A percentile compares a stretch with the other conserved stretches of the same genome.
phyloP scores from a whole-genome alignment of 2,888 invertebrate species.

The Arge pagana region DNA sequence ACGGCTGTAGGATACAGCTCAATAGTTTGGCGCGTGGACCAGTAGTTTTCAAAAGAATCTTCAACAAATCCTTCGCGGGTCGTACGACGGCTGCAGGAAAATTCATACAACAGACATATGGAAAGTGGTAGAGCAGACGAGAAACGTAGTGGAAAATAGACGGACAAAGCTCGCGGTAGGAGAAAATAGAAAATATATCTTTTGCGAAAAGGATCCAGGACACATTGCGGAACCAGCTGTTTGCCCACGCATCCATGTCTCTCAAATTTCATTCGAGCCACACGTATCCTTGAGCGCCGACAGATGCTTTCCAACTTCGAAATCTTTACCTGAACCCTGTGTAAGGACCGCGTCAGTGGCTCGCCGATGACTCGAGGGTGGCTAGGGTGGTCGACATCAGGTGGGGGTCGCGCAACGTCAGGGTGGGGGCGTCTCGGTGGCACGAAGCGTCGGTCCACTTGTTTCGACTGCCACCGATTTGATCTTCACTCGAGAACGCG shows the following conservation, averaged over 20 bases:
- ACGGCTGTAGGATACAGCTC: too few relatives aligned
- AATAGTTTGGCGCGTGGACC: too few relatives aligned
- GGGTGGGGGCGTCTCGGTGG: constrained; percentile 38
- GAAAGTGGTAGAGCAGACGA: too few relatives aligned
- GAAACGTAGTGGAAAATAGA: too few relatives aligned
- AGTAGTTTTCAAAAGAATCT: too few relatives aligned
- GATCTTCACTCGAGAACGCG: constrained; percentile 52
- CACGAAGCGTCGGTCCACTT: constrained; percentile 42
- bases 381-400: not conserved
- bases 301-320: not conserved
- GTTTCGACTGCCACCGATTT: constrained; percentile 38
- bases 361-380: not conserved
- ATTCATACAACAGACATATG: too few relatives aligned
- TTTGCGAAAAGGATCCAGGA: not conserved
- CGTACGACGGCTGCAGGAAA: too few relatives aligned
- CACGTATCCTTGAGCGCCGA: not conserved
- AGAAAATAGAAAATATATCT: constrained; percentile 1
- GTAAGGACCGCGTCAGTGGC: constrained; percentile 3
- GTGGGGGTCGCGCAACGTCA: constrained; percentile 28
- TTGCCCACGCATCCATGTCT: constrained; percentile 14
- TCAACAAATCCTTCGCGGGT: too few relatives aligned
- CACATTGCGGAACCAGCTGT: not conserved
- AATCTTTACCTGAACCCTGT: constrained; percentile 3
- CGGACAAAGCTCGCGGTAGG: not conserved
- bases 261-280: constrained; percentile 3